A percentile compares a stretch with the other conserved stretches of the same genome.
Conservation (phyloP, 2,113 vertebrate genomes). For the Okapia johnstoni region DNA sequence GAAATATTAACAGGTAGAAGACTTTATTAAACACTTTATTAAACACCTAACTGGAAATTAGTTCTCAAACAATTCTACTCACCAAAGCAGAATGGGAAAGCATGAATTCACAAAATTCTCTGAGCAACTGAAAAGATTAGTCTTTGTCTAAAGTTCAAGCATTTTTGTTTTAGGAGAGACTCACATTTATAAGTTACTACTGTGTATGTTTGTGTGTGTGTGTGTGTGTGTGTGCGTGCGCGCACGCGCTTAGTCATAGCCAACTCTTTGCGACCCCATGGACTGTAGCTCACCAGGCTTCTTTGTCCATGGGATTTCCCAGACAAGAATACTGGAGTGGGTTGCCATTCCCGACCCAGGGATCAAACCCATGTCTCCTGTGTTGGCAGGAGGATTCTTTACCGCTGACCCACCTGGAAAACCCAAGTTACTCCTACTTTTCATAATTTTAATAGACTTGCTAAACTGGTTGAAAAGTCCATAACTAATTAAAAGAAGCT, state of each 20-base stretch:
- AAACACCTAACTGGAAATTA: neutral
- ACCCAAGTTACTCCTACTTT: neutral
- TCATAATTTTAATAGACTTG: neutral
- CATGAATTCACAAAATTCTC: neutral
- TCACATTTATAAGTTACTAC: neutral
- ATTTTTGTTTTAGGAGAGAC: neutral
- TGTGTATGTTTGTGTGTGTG: too few relatives aligned
- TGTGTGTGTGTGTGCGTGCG: rapidly evolving
- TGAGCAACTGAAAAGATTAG: neutral
- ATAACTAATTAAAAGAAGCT: neutral
- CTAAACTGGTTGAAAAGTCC: neutral
- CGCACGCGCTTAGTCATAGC: too few relatives aligned
- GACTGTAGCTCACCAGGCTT: neutral
- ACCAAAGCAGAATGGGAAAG: neutral
- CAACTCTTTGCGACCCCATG: neutral
- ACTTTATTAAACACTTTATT: neutral
- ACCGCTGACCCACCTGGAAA: neutral
- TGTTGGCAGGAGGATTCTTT: neutral
- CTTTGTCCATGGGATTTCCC: neutral
- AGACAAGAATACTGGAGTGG: neutral
- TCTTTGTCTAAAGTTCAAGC: neutral
- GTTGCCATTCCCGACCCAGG: neutral
- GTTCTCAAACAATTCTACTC: neutral
- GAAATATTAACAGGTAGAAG: neutral
- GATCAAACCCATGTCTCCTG: neutral